Evolutionary conservation across 2,113 vertebrate species (phyloP), one percentile per base, ranked within the genome.

Genomic region (Hystrix cristata): DNA sequence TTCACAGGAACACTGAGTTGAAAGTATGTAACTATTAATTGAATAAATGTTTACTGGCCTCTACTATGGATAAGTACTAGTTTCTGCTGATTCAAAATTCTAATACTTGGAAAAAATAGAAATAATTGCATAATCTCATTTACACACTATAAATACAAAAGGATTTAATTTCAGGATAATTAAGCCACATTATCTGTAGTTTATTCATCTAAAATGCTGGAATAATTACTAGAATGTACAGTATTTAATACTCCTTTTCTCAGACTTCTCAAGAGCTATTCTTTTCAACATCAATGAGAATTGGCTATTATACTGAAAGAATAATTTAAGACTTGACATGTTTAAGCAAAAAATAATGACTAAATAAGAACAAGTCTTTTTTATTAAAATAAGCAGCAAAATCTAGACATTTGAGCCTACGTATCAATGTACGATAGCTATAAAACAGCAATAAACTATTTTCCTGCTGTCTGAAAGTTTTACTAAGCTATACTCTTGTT

Each of bases 401-500:
- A 97, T 96, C 87, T 64, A 90, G 88, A 98, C 90, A 97, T 90
- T 84, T 97, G 79, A 96, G 51, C 46, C 51, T 90, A 6, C 80
- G 2, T 60, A 92, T 97, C 95, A 98, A 67, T 84, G 97, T 55
- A 69, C 27, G 43, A 96, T 15, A 97, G 86, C 90, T 92, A 94
- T 96, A 93, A 98, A 97, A 89, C 87, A 96, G 96, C 29, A 89
- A 95, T 92, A 34, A 96, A 43, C 48, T 71, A 65, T 90, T 97
- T 98, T 92, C 95, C 79, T 92, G 43, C 90, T 92, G 95, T 53
- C 85, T 94, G 92, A 89, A 96, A 98, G 97, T 94, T 98, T 94
- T 74, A 95, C 90, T 95, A 92, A 65, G 83, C 59, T 97, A 71
- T 79, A 92, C 93, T 98, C 90, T 97, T 83, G 87, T 95, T 98